Evolutionary conservation across 2,888 invertebrate genomes (phyloP), one percentile per base, ranked within the genome.

Genomic region (Apodemia duryi): DNA sequence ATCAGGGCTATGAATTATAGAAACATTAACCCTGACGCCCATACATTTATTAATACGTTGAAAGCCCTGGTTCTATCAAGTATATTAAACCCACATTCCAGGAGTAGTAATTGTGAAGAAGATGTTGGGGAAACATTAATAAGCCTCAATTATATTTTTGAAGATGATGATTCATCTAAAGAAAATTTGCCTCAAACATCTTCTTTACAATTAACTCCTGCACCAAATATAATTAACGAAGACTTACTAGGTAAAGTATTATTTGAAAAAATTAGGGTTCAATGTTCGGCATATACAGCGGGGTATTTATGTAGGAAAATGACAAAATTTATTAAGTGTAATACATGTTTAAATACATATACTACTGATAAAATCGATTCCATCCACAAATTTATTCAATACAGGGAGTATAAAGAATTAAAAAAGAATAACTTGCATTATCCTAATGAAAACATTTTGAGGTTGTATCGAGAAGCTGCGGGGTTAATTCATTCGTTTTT

Each of bases 1-100:
- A 65, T 61, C 29, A 61, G 38, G 57, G 65, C 65, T 46, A 35
- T 65, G 28, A 61, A 65, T 65, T 65, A 49, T 49, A 41, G 61
- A 29, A 61, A 65, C 32, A 11, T 61, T 9, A 61, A 61, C 35
- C 61, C 41, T 43, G 61, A 60, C 28, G 38, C 49, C 2, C 5
- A 65, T 61, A 65, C 61, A 21, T 65, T 65, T 61, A 10, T 32
- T 11, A 49, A 65, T 61, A 46, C 61, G 11, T 61, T 65, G 13
- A 65, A 65, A 61, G 29, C 61, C 13, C 46, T 65, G 3, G 21
- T 63, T n/a, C 28, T 52, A 7, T 52, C 52, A 10, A 52, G 28
- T 21, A 52, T 52, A 7, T 52, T 28, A 7, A 28, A 21, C 28
- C 52, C 6, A 21, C 28, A n/a, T 21, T 52, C 28, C 7, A 21